Base-by-base conservation (phyloP, 1,140 invertebrate genomes). In the Magallana angulata region DNA sequence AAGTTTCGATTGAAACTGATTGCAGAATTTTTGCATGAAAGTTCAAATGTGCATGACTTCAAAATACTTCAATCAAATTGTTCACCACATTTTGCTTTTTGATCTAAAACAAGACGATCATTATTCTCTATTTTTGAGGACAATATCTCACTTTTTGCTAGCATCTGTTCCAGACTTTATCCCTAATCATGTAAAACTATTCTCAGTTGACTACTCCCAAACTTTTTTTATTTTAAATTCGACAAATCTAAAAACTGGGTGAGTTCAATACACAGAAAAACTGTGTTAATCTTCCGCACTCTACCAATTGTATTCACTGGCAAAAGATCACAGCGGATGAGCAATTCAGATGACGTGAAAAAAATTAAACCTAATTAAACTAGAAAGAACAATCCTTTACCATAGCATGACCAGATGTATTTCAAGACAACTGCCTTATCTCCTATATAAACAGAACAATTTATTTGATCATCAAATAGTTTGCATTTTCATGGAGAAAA, bases 91-190 rank as follows among this genome's bases (percentile, higher is more conserved):
- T 76, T 76, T 48, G 36, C 68, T 76, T 48, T 36, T 76, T 30
- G 24, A 76, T 76, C 68, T 36, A 30, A 30, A 76, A 76, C 8
- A 76, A 76, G 36, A 24, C 14, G 68, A 76, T 76, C 68, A 76
- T 76, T 76, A 76, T 30, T 76, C 68, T 76, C n/a, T 76, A 30
- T 76, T 76, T 76, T 76, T 18, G 68, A 76, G 68, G 68, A 76
- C 68, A 76, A 30, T 76, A 36, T 76, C 68, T 30, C 68, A 76
- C 68, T 76, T 76, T 76, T 76, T 76, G 68, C 4, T 24, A 5
- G 68, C 68, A 76, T 76, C 68, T 76, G 68, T 30, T 36, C 36
- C 11, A 36, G 11, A 76, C 68, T 68, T 30, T 12, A 12, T 12
- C 11, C 68, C 24, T 30, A 76, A 36, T 18, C 24, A 36, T 12